Conservation (phyloP, 2,797 vertebrate species). For the Dicrostonyx torquatus region DNA sequence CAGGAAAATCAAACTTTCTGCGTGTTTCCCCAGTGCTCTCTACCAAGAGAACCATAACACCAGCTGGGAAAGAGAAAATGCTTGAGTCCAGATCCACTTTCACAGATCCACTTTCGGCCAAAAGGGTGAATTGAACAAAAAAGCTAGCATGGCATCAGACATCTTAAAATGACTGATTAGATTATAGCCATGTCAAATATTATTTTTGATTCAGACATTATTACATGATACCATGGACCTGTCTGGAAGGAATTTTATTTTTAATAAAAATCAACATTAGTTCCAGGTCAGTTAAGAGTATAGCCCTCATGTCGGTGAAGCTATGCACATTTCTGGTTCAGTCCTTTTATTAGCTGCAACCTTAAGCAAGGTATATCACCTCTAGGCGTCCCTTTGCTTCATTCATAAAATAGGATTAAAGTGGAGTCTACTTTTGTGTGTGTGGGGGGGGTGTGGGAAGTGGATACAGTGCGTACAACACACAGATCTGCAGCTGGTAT, state of each 20-base stretch:
- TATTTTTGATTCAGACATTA: slow-evolving; percentile 8
- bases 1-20: not conserved
- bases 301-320: not conserved
- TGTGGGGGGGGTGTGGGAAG: not conserved
- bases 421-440: not conserved
- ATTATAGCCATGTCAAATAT: slow-evolving; percentile 7
- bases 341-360: not conserved
- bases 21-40: not conserved
- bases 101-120: not conserved
- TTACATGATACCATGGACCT: not conserved
- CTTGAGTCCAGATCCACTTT: not conserved
- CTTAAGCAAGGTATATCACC: not conserved
- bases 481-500: not conserved
- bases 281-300: not conserved
- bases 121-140: not conserved
- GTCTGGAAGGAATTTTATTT: slow-evolving; percentile 36
- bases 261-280: slow-evolving; percentile 23
- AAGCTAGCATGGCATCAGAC: not conserved
- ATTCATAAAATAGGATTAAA: slow-evolving; percentile 3
- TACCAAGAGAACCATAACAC: not conserved
- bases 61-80: not conserved
- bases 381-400: not conserved
- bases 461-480: not conserved
- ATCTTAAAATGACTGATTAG: not conserved
- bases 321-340: not conserved